Evolutionary conservation across 2,888 invertebrate genomes (phyloP), one percentile per base, ranked within the genome.

Genomic region (Leptarthrus brevirostris): DNA sequence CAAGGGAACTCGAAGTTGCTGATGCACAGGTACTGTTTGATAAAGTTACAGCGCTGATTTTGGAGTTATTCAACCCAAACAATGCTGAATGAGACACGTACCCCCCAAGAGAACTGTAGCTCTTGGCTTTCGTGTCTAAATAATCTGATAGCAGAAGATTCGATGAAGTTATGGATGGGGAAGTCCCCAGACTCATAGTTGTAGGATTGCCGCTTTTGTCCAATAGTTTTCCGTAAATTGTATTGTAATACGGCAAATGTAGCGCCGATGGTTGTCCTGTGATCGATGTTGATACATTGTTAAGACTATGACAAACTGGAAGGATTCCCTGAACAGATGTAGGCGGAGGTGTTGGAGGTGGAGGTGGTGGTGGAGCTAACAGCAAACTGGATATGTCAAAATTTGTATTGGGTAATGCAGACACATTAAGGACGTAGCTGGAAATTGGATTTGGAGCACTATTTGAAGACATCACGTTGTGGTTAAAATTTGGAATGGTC

Each of bases 221-320:
- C 85, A 89, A 83, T 83, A 88, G 80, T 85, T 85, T 80, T 83
- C 87, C 79, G 86, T 85, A 85, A 18, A 85, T 83, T 4, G 84
- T 83, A 71, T 84, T 84, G 69, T 83, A 84, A 53, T 81, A 84
- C 2, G 84, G 83, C 73, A 84, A 75, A 75, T 79, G 79, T 26
- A 66, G 74, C 58, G 74, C 77, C 30, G 61, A 78, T 40, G 56
- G 77, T 12, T 70, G 73, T 22, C 22, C 40, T n/a, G n/a, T n/a
- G 2, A 12, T 14, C 53, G 76, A 75, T 10, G 54, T 53, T 24
- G 74, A 30, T 8, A 47, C 71, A 24, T 2, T 44, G 3, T 18
- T 44, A 22, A 64, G 44, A 58, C 47, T 40, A 18, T 44, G 44
- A 64, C 26, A 47, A 22, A 14, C 30, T 83, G 77, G 77, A 79